Conservation (phyloP, 2,113 vertebrate genomes). For the Cyanocitta stelleri region DNA sequence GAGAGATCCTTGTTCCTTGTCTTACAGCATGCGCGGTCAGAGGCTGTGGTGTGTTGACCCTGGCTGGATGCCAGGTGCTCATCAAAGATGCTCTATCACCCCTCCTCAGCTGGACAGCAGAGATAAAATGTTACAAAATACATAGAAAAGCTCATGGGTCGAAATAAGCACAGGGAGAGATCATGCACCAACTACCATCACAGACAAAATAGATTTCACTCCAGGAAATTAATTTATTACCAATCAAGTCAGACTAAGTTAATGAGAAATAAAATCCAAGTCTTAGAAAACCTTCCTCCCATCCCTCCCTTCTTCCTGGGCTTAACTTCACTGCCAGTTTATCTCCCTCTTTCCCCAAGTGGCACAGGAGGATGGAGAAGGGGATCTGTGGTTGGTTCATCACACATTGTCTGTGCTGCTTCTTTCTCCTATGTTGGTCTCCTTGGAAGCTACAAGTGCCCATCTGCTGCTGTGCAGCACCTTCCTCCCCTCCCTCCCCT, state of each 20-base stretch:
- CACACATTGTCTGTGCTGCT: background rate
- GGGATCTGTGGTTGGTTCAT: background rate
- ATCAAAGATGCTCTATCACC: background rate
- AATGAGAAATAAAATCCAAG: background rate
- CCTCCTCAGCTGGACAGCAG: background rate
- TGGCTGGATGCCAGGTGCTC: background rate
- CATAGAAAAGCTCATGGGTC: background rate
- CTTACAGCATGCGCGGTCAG: accelerated
- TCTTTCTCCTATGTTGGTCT: background rate
- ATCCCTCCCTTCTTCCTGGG: background rate
- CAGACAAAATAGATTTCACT: background rate
- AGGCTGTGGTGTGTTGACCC: background rate
- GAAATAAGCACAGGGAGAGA: background rate
- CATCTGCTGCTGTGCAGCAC: background rate
- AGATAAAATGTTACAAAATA: background rate
- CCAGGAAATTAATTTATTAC: background rate
- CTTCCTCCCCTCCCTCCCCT: background rate
- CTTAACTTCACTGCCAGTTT: background rate
- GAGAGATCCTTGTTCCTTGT: background rate
- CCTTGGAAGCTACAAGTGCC: background rate
- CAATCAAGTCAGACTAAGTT: background rate
- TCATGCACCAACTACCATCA: background rate
- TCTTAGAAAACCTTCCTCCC: background rate
- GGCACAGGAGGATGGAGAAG: background rate
- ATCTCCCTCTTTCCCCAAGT: background rate